Evolutionary conservation across 2,888 invertebrate species (phyloP).

Genomic region (Parochlus steinenii): DNA sequence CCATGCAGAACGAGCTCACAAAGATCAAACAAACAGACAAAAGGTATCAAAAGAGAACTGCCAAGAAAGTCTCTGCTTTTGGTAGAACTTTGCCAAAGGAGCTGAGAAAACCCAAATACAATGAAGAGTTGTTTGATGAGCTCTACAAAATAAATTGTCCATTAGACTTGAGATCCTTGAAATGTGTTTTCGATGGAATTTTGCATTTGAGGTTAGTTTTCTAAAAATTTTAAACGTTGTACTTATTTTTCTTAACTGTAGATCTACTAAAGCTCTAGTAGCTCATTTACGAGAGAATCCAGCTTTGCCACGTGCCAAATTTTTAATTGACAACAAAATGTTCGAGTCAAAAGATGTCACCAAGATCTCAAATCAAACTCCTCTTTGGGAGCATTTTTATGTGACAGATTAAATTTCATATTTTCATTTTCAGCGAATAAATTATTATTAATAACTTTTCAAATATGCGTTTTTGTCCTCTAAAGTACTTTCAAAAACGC

Average conservation of each 20-base stretch:
- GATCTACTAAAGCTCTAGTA: conserved; percentile 23
- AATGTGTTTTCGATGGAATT: conserved; percentile 27
- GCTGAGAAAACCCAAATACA: conserved; percentile 21
- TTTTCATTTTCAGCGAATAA: no score
- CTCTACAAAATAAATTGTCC: conserved; percentile 25
- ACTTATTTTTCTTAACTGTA: conserved; percentile 14
- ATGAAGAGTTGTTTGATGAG: conserved; percentile 17
- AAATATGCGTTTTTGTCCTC: no score
- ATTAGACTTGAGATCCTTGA: conserved; percentile 22
- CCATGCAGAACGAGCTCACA: conserved; percentile 25
- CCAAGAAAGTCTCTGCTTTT: conserved; percentile 23
- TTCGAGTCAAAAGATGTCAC: not conserved
- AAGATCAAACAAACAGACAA: conserved; percentile 20
- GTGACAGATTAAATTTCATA: no score
- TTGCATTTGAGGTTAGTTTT: conserved; percentile 20
- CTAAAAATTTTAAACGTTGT: not conserved
- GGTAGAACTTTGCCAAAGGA: conserved; percentile 25
- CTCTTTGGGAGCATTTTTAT: conserved; percentile 6
- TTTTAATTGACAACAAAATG: conserved; percentile 18
- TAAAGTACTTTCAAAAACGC: no score
- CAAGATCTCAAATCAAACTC: not conserved
- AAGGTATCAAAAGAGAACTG: conserved; percentile 7
- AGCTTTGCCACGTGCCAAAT: conserved; percentile 21
- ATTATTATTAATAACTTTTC: no score
- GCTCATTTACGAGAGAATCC: conserved; percentile 23